Percentiles rank a stretch among this genome's conserved stretches.
phyloP scores from a whole-genome alignment of 1,140 invertebrate species.

The Leptestheria dahalacensis region DNA sequence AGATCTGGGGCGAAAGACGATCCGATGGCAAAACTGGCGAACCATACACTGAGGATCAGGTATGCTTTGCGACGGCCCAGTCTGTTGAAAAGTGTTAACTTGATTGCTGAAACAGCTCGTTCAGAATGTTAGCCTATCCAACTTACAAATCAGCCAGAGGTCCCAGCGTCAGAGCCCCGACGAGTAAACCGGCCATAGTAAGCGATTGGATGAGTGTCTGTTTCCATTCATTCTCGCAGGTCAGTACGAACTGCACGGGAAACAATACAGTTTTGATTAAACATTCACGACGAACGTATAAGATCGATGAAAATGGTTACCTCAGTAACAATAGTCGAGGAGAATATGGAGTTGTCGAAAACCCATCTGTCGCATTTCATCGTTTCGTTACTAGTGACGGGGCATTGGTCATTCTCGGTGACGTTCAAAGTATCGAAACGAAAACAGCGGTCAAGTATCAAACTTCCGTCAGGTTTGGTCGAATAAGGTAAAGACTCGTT shows the following conservation, averaged over 20 bases:
- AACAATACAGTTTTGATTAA: neutral
- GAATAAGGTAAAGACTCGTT: neutral
- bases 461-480: neutral
- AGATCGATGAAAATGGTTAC: neutral
- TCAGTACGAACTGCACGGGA: conserved; percentile 1
- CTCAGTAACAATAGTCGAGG: conserved; percentile 9
- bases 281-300: neutral
- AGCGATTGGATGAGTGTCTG: conserved; percentile 8
- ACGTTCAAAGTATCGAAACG: neutral
- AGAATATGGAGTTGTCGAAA: conserved; percentile 13
- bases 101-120: neutral
- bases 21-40: conserved; percentile 4
- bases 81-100: neutral
- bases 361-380: conserved; percentile 2
- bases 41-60: conserved; percentile 5
- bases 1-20: conserved; percentile 6
- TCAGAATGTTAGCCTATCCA: too few relatives aligned
- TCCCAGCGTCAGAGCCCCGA: conserved; percentile 2
- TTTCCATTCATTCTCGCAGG: conserved; percentile 8
- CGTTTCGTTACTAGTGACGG: neutral
- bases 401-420: neutral
- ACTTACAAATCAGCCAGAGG: conserved; percentile 11
- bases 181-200: conserved; percentile 8
- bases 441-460: neutral
- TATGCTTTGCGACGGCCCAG: conserved; percentile 6